Evolutionary conservation across 2,113 vertebrate species (phyloP).

Genomic region (Australoheros scitulus): DNA sequence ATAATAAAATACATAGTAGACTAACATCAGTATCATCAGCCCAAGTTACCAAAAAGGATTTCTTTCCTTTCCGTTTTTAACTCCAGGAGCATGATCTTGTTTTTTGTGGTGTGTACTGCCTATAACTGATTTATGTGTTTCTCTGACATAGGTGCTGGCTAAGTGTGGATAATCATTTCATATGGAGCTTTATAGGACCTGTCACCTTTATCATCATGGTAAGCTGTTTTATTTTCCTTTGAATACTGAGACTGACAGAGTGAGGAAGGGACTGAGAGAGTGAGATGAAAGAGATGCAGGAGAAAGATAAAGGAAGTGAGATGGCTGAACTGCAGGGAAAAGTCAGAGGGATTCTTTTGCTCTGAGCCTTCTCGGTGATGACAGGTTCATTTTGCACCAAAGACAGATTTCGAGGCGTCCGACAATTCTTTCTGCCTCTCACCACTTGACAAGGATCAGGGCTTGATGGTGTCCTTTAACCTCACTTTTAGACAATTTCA

Average conservation of each 20-base stretch:
- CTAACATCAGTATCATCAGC: background rate
- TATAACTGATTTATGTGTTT: conserved; percentile 47
- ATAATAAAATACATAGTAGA: background rate
- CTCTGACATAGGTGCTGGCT: conserved; percentile 91
- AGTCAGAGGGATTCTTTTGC: conserved; percentile 38
- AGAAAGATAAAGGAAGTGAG: conserved; percentile 31
- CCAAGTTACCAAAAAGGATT: background rate
- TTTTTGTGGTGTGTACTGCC: background rate
- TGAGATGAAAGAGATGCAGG: conserved; percentile 60
- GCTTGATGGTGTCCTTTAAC: conserved; percentile 48
- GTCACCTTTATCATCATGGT: conserved; percentile 99
- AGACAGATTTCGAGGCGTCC: conserved; percentile 46
- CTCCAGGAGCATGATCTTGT: background rate
- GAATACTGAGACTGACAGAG: conserved; percentile 47
- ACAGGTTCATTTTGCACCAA: conserved; percentile 61
- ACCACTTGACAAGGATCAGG: conserved; percentile 50
- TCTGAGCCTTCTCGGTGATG: conserved; percentile 36
- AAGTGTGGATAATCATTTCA: conserved; percentile 98
- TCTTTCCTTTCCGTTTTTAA: conserved; percentile 17
- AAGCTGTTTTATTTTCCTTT: conserved; percentile 74
- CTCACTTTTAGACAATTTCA: conserved; percentile 29
- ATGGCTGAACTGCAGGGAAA: conserved; percentile 42
- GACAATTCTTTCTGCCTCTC: conserved; percentile 36
- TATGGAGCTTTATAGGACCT: conserved; percentile 99
- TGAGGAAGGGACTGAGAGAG: conserved; percentile 47